These are phyloP conservation scores for Hyles vespertilio DNA, from an alignment of 1,140 invertebrate genomes.

Conservation along the genomic window DNA sequence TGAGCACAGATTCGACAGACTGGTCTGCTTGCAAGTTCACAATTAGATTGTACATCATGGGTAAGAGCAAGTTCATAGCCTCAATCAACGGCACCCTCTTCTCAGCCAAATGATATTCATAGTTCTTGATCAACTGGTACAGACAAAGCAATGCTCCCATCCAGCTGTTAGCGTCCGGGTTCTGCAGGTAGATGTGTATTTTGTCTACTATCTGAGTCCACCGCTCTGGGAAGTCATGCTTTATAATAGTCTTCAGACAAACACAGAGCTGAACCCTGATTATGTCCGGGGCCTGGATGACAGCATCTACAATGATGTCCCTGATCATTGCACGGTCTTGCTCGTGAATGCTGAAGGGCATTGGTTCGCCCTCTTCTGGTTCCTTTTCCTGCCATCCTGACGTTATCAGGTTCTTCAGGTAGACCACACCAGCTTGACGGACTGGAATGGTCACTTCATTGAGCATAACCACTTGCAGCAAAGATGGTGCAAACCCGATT, in stretches of 20 bases:
- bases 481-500: constrained; percentile 91
- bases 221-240: constrained; percentile 95
- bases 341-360: constrained; percentile 94
- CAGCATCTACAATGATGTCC: constrained; percentile 95
- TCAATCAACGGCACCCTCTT: constrained; percentile 93
- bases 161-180: constrained; percentile 88
- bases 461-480: constrained; percentile 96
- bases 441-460: constrained; percentile 93
- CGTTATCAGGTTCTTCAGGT: constrained; percentile 96
- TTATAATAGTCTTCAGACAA: constrained; percentile 94
- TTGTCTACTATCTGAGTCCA: constrained; percentile 98
- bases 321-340: constrained; percentile 96
- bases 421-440: constrained; percentile 96
- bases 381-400: constrained; percentile 94
- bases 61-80: constrained; percentile 95
- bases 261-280: constrained; percentile 92
- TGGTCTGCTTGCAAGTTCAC: constrained; percentile 87
- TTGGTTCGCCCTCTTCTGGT: constrained; percentile 82
- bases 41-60: constrained; percentile 93
- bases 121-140: constrained; percentile 97
- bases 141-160: constrained; percentile 93
- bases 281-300: constrained; percentile 94
- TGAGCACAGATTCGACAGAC: constrained; percentile 89
- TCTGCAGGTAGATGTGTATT: constrained; percentile 82
- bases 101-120: constrained; percentile 94